phyloP scores from a whole-genome alignment of 1,140 invertebrate genomes.

The Littorina saxatilis region DNA sequence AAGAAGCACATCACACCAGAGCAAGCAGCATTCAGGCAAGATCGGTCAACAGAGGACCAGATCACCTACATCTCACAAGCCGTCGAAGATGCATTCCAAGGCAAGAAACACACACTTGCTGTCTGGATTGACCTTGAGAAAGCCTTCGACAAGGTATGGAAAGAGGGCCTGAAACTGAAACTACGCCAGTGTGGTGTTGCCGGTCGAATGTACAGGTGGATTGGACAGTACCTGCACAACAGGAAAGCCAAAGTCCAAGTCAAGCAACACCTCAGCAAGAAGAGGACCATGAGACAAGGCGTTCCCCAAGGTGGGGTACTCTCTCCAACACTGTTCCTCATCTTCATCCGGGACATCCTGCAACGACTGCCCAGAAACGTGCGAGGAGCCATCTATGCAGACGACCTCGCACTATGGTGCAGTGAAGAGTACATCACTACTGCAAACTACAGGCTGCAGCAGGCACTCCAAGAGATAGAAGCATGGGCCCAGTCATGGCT shows the following conservation, averaged over 20 bases:
- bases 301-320: constrained; percentile 43
- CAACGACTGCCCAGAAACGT: constrained; percentile 28
- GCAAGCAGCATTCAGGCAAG: constrained; percentile 30
- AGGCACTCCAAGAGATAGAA: not conserved
- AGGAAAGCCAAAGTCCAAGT: constrained; percentile 36
- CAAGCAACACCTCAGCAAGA: constrained; percentile 30
- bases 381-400: constrained; percentile 37
- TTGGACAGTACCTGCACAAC: constrained; percentile 23
- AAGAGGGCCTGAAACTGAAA: too few species aligned
- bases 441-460: constrained; percentile 11
- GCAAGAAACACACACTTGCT: not conserved
- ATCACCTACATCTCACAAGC: constrained; percentile 25
- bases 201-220: constrained; percentile 29
- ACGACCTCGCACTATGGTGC: constrained; percentile 46
- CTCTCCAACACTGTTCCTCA: constrained; percentile 37
- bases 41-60: constrained; percentile 39
- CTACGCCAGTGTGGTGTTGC: constrained; percentile 5
- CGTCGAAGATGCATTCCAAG: constrained; percentile 41
- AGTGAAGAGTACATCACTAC: constrained; percentile 19
- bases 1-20: not conserved
- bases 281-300: constrained; percentile 32
- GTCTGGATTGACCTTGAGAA: too few species aligned
- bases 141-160: too few species aligned
- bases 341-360: constrained; percentile 44
- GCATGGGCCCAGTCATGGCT: constrained; percentile 12